Conservation (phyloP, 2,797 vertebrate genomes). For the Lophotriccus pileatus region DNA sequence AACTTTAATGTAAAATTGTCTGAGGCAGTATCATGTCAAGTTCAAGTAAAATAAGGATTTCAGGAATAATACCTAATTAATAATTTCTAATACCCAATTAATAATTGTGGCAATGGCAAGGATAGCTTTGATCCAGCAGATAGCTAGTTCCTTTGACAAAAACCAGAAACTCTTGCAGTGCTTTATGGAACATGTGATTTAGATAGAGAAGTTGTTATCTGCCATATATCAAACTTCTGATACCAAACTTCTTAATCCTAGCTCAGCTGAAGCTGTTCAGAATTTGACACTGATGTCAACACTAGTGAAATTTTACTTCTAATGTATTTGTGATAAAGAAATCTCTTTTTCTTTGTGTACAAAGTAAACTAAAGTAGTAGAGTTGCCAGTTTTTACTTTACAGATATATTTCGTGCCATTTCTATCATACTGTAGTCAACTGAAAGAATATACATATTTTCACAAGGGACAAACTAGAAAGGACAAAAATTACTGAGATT, state of each 20-base stretch:
- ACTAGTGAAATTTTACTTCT: background rate
- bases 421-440: background rate
- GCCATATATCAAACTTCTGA: conserved; percentile 13
- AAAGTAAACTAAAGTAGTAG: background rate
- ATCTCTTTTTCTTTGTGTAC: background rate
- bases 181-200: background rate
- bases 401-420: background rate
- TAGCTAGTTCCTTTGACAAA: background rate
- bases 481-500: background rate
- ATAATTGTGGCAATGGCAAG: background rate
- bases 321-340: background rate
- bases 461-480: background rate
- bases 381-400: background rate
- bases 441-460: background rate
- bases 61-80: background rate
- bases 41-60: background rate
- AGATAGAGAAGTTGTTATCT: background rate
- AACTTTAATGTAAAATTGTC: background rate
- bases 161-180: background rate
- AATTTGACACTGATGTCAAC: background rate
- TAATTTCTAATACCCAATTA: background rate
- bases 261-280: background rate
- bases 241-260: conserved; percentile 17
- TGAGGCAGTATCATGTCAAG: background rate
- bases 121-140: conserved; percentile 17